Evolutionary conservation across 2,888 invertebrate genomes (phyloP), one percentile per base, ranked within the genome.

Genomic region (Myopa tessellatipennis): DNA sequence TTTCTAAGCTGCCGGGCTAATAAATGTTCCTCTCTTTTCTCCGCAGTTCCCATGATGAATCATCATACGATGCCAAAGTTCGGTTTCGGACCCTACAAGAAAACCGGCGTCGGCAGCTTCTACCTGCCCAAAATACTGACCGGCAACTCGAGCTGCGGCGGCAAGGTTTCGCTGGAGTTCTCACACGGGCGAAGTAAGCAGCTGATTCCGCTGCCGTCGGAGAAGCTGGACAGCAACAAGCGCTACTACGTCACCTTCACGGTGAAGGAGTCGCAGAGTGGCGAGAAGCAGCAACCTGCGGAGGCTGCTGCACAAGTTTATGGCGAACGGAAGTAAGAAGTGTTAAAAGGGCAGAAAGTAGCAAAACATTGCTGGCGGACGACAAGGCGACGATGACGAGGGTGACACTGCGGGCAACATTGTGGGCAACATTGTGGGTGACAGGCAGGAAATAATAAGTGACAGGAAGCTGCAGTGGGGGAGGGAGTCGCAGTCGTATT

Each of bases 161-260:
- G 91, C 83, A 90, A 93, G 81, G 93, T 94, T 45, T 93, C 94
- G 67, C 90, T 97, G 81, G 96, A 96, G 89, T 92, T 97, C 75
- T 95, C 94, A 76, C 95, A 96, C 84, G 96, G 96, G 63, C 93
- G 93, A 76, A 95, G 95, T 85, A 95, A 95, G 86, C 95, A 96
- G 88, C 91, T 96, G 82, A 96, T 96, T 86, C 94, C 96, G 84
- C 91, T 97, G 88, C 97, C 97, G 74, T 94, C 96, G 34, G 95
- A 96, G 85, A 93, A 93, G 87, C 90, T 97, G 84, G 96, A 97
- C 88, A 95, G 94, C 86, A 95, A 95, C 87, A 97, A 96, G 89
- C 92, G 95, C 86, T 97, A 97, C 90, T 96, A 96, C 88, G 96
- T 97, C 79, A 97, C 96, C 72, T 96, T 97, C 87, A 96, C 96